Conservation (phyloP, 2,888 invertebrate species). For the Eueremaeus valkanovi region DNA sequence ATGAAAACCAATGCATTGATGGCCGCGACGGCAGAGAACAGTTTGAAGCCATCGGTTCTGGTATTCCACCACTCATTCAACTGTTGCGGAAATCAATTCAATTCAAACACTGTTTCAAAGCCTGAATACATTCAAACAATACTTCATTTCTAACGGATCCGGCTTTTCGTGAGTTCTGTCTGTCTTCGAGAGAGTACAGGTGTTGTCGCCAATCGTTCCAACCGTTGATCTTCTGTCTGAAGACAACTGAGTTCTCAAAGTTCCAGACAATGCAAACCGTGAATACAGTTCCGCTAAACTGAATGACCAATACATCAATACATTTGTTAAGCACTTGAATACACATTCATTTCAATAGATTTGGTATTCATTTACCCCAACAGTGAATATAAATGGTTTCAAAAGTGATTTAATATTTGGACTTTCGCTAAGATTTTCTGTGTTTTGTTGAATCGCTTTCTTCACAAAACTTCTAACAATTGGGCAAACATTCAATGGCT, state of each 20-base stretch:
- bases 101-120: not conserved
- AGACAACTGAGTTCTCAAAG: slow-evolving; percentile 63
- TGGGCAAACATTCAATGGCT: not conserved
- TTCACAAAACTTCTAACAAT: not conserved
- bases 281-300: slow-evolving; percentile 68
- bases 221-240: not conserved
- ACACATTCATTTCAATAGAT: too few relatives aligned
- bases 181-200: not conserved
- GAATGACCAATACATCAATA: slow-evolving; percentile 39
- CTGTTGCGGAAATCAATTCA: slow-evolving; percentile 49
- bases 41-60: slow-evolving; percentile 67
- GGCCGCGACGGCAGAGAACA: slow-evolving; percentile 73
- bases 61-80: slow-evolving; percentile 66
- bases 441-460: not conserved
- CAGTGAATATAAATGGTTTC: slow-evolving; percentile 47
- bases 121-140: not conserved
- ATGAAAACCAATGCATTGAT: slow-evolving; percentile 73
- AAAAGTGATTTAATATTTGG: slow-evolving; percentile 10
- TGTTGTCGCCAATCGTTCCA: slow-evolving; percentile 26
- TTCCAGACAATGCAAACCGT: slow-evolving; percentile 78
- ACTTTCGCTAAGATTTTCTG: not conserved
- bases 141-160: not conserved
- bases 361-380: too few relatives aligned
- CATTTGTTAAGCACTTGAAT: slow-evolving; percentile 9
- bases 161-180: not conserved